Percentiles rank a stretch among this genome's conserved stretches.
phyloP scores from a whole-genome alignment of 2,888 invertebrate species.

The Rotaria socialis region DNA sequence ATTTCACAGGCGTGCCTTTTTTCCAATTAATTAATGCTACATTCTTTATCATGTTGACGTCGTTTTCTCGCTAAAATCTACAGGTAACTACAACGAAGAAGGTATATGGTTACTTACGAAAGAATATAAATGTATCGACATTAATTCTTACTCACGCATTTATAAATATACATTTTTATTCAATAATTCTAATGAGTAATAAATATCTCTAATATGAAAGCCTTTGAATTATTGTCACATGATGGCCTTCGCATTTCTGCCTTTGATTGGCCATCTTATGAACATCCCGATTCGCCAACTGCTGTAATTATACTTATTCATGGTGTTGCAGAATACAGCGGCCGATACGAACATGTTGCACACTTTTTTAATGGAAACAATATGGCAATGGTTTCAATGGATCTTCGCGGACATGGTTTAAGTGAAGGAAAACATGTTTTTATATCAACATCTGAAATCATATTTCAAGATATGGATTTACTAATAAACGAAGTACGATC shows the following conservation, averaged over 20 bases:
- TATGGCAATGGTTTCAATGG: not conserved
- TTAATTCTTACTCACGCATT: too few species aligned
- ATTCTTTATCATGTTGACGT: too few species aligned
- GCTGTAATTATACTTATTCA: not conserved
- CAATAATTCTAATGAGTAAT: too few species aligned
- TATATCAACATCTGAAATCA: not conserved
- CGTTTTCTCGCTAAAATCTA: too few species aligned
- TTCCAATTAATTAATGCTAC: too few species aligned
- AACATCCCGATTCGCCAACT: not conserved
- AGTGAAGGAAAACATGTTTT: not conserved
- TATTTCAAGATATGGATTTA: slow-evolving; percentile 6
- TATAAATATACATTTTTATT: too few species aligned
- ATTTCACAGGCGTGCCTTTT: too few species aligned
- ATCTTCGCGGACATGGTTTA: slow-evolving; percentile 4
- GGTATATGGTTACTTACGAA: too few species aligned
- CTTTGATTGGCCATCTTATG: not conserved
- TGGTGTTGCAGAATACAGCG: not conserved
- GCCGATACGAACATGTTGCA: not conserved
- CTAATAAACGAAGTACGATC: not conserved
- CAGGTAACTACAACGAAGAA: too few species aligned
- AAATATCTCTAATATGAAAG: not conserved
- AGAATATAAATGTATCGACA: too few species aligned
- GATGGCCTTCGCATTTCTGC: not conserved
- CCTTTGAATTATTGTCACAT: not conserved
- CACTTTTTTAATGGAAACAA: not conserved